Evolutionary conservation across 2,888 invertebrate genomes (phyloP).

Genomic region (Augiades crinisus): DNA sequence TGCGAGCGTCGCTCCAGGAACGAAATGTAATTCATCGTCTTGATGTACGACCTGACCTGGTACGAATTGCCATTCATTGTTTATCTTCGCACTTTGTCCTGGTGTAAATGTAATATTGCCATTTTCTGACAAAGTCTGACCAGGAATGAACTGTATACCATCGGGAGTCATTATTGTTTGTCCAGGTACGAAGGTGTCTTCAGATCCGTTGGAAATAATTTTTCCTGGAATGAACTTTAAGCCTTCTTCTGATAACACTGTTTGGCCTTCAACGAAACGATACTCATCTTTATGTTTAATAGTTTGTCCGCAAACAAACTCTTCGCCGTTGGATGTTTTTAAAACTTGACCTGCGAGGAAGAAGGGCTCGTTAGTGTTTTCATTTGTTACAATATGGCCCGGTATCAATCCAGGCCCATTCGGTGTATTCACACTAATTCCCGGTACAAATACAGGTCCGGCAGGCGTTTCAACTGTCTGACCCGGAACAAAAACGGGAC

Average conservation of each 20-base stretch:
- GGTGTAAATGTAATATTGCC: slow-evolving; percentile 81
- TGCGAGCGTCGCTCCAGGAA: slow-evolving; percentile 84
- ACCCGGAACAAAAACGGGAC: slow-evolving; percentile 87
- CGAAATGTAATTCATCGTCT: slow-evolving; percentile 79
- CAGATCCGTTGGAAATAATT: slow-evolving; percentile 67
- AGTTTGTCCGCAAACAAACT: slow-evolving; percentile 84
- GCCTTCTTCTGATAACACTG: slow-evolving; percentile 82
- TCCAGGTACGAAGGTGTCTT: slow-evolving; percentile 82
- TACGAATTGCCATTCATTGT: slow-evolving; percentile 83
- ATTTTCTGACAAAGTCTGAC: slow-evolving; percentile 80
- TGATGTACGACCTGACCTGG: slow-evolving; percentile 83
- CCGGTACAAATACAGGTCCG: slow-evolving; percentile 87
- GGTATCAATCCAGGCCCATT: slow-evolving; percentile 86
- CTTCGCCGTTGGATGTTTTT: slow-evolving; percentile 77
- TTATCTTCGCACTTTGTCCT: slow-evolving; percentile 81
- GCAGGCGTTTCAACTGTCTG: slow-evolving; percentile 86
- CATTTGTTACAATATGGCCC: slow-evolving; percentile 85
- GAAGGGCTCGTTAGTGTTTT: slow-evolving; percentile 80
- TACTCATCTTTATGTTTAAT: slow-evolving; percentile 79
- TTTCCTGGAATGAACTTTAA: slow-evolving; percentile 84
- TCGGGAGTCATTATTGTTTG: slow-evolving; percentile 82
- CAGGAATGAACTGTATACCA: slow-evolving; percentile 84
- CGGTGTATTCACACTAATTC: slow-evolving; percentile 85
- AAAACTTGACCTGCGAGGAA: slow-evolving; percentile 87
- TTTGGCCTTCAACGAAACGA: slow-evolving; percentile 83